Percentiles rank a stretch among this genome's conserved stretches.
These are phyloP conservation scores for Neodontobutis hainanensis DNA, from an alignment of 2,113 vertebrate genomes.

Conservation along the genomic window DNA sequence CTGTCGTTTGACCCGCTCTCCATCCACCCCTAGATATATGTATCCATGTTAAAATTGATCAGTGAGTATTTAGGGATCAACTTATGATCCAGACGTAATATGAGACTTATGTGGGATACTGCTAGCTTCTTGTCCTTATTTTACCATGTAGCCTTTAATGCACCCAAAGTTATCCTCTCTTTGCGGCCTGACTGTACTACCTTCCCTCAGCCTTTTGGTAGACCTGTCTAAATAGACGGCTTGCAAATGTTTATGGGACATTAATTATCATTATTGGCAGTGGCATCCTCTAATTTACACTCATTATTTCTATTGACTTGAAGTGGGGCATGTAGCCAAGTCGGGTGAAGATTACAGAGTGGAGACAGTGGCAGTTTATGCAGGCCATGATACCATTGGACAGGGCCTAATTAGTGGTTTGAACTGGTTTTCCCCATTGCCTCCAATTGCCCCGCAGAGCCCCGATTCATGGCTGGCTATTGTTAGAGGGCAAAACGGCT, in stretches of 20 bases:
- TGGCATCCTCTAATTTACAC: conserved; percentile 48
- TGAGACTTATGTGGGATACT: neutral
- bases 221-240: conserved; percentile 21
- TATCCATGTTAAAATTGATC: neutral
- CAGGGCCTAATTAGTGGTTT: conserved; percentile 53
- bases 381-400: conserved; percentile 45
- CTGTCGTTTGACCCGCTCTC: neutral
- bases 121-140: neutral
- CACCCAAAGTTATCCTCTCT: neutral
- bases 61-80: neutral
- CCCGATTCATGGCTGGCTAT: conserved; percentile 27
- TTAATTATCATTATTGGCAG: conserved; percentile 57
- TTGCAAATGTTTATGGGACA: conserved; percentile 46
- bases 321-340: conserved; percentile 45
- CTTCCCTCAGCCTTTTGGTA: conserved; percentile 27
- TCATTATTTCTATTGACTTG: conserved; percentile 61
- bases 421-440: conserved; percentile 33
- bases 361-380: conserved; percentile 39
- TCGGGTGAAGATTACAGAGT: conserved; percentile 56
- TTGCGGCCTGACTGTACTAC: conserved; percentile 21
- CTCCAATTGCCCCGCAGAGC: conserved; percentile 35
- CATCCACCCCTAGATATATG: neutral
- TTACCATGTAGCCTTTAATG: neutral
- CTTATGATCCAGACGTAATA: neutral
- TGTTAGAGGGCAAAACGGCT: conserved; percentile 22